Percentiles rank a stretch among this genome's conserved stretches.
phyloP scores from a whole-genome alignment of 2,888 invertebrate species.

The Mythimna impura region DNA sequence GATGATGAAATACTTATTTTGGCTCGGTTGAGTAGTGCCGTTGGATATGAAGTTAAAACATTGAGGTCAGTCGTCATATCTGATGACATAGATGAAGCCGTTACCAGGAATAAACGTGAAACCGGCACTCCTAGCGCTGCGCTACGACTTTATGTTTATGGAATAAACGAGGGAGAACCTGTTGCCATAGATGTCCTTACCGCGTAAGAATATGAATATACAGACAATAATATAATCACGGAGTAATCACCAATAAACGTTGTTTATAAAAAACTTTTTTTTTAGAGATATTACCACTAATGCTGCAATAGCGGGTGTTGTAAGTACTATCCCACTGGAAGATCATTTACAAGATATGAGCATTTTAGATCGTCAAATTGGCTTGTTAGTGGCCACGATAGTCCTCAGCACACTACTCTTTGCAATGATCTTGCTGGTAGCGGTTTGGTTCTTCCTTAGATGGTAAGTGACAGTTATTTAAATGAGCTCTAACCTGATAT shows the following conservation, averaged over 20 bases:
- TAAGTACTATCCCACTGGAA: slow-evolving; percentile 79
- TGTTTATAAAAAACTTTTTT: slow-evolving; percentile 48
- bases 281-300: slow-evolving; percentile 81
- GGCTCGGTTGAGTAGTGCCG: slow-evolving; percentile 72
- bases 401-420: slow-evolving; percentile 82
- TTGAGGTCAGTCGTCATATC: slow-evolving; percentile 83
- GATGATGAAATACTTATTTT: slow-evolving; percentile 81
- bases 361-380: slow-evolving; percentile 77
- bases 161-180: slow-evolving; percentile 77
- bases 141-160: slow-evolving; percentile 82
- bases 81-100: slow-evolving; percentile 61
- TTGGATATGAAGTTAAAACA: slow-evolving; percentile 83
- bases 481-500: slow-evolving; percentile 54
- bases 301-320: slow-evolving; percentile 73
- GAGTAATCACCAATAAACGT: background rate
- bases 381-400: slow-evolving; percentile 84
- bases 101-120: slow-evolving; percentile 68
- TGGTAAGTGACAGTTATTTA: slow-evolving; percentile 79
- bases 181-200: slow-evolving; percentile 76
- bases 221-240: background rate
- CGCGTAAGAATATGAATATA: slow-evolving; percentile 70
- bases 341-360: slow-evolving; percentile 82
- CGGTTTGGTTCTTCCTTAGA: slow-evolving; percentile 81
- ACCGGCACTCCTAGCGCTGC: slow-evolving; percentile 69
- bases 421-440: slow-evolving; percentile 77